Conservation (phyloP, 2,888 invertebrate genomes). For the Cryptophagus acutangulus region DNA sequence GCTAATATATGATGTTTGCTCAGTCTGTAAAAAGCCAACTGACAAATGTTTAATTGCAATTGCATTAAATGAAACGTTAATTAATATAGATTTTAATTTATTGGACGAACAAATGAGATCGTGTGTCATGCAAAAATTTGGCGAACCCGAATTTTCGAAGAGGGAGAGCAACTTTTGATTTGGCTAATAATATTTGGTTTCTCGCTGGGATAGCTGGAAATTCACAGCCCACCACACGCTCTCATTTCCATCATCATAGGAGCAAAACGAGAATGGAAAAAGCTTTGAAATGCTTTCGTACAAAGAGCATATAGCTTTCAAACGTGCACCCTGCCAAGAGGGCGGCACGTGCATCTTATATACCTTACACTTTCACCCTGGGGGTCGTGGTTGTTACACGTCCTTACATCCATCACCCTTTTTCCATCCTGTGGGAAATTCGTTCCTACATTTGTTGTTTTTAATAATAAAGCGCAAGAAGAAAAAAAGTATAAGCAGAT, state of each 20-base stretch:
- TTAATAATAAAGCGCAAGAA: slow-evolving; percentile 1
- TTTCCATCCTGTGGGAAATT: slow-evolving; percentile 22
- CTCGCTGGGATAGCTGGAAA: slow-evolving; percentile 16
- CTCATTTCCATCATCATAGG: slow-evolving; percentile 16
- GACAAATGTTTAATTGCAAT: too few relatives aligned
- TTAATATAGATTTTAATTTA: too few relatives aligned
- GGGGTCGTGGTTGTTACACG: slow-evolving; percentile 20
- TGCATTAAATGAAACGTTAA: too few relatives aligned
- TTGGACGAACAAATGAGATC: too few relatives aligned
- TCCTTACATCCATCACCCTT: slow-evolving; percentile 6
- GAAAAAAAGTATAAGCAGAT: background rate
- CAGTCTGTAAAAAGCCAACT: too few relatives aligned
- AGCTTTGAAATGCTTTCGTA: too few relatives aligned
- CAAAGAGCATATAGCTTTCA: too few relatives aligned
- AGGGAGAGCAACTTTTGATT: slow-evolving; percentile 25
- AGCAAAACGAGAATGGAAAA: too few relatives aligned
- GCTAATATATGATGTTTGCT: too few relatives aligned
- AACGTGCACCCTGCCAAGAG: slow-evolving; percentile 26
- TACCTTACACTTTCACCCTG: slow-evolving; percentile 23
- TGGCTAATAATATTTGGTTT: slow-evolving; percentile 29
- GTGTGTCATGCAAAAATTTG: too few relatives aligned
- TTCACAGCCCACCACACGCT: slow-evolving; percentile 22
- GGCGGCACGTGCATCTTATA: slow-evolving; percentile 29
- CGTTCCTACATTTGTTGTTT: slow-evolving; percentile 4
- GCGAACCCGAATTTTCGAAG: too few relatives aligned